A percentile compares a stretch with the other conserved stretches of the same genome.
phyloP scores from a whole-genome alignment of 2,888 invertebrate species.

The Callimorpha dominula region DNA sequence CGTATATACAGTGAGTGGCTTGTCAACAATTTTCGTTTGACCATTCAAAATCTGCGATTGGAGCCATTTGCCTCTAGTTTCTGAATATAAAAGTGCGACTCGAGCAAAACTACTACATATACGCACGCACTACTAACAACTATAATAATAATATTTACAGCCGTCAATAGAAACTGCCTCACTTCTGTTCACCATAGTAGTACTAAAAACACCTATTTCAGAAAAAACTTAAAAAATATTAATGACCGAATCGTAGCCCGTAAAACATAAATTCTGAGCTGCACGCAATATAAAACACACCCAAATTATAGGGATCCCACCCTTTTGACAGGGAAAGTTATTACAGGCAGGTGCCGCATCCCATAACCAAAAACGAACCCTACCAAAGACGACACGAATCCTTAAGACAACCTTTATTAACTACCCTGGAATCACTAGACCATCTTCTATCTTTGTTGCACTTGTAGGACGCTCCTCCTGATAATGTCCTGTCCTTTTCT shows the following conservation, averaged over 20 bases:
- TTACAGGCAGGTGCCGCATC: conserved; percentile 43
- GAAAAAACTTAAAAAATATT: background rate
- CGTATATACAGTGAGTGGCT: no score
- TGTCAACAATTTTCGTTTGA: no score
- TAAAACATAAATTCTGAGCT: background rate
- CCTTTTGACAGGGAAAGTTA: conserved; percentile 43
- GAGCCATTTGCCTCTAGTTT: no score
- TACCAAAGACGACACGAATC: conserved; percentile 34
- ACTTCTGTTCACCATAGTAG: no score
- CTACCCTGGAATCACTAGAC: conserved; percentile 39
- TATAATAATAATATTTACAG: no score
- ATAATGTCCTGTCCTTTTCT: conserved; percentile 25
- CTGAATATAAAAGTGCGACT: no score
- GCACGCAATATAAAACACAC: conserved; percentile 27
- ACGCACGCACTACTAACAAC: no score
- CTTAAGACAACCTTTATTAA: conserved; percentile 43
- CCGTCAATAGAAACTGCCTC: no score
- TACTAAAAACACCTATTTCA: background rate
- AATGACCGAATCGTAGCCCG: background rate
- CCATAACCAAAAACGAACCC: conserved; percentile 36
- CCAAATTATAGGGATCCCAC: conserved; percentile 31
- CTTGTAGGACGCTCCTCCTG: conserved; percentile 3
- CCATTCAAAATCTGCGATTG: no score
- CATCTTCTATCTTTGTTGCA: conserved; percentile 21
- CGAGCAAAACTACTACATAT: no score